phyloP scores from a whole-genome alignment of 2,113 vertebrate genomes.

The Phaetusa simplex region DNA sequence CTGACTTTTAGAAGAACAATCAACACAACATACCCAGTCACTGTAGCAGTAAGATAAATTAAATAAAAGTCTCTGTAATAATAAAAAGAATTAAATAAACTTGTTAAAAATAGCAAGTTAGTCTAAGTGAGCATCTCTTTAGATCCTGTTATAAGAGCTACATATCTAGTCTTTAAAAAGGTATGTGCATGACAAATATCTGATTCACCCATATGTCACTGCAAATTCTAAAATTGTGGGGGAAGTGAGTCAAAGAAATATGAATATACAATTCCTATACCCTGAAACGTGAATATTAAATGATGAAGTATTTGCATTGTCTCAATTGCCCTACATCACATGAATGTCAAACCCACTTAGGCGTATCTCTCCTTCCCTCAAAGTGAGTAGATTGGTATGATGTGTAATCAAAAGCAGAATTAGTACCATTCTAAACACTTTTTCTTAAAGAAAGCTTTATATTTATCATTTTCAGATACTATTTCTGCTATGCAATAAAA shows the following conservation, averaged over 20 bases:
- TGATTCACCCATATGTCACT: conserved; percentile 45
- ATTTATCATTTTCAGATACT: not conserved
- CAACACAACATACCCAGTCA: not conserved
- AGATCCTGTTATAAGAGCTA: not conserved
- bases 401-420: conserved; percentile 18
- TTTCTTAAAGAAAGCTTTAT: not conserved
- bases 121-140: not conserved
- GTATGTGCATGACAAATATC: not conserved
- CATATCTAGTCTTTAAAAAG: conserved; percentile 21
- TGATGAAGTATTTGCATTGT: conserved; percentile 38
- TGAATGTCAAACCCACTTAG: conserved; percentile 12
- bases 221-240: conserved; percentile 40
- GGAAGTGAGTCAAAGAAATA: conserved; percentile 54
- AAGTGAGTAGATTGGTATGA: conserved; percentile 2
- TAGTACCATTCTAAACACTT: not conserved
- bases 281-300: conserved; percentile 50
- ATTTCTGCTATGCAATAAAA: not conserved
- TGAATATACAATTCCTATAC: conserved; percentile 10
- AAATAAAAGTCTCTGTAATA: not conserved
- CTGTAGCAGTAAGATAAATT: not conserved
- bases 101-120: not conserved
- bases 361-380: not conserved
- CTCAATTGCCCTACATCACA: conserved; percentile 12
- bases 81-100: not conserved
- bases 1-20: not conserved